Base-by-base conservation (phyloP, 2,888 invertebrate genomes). In the Cremastinae sp. region DNA sequence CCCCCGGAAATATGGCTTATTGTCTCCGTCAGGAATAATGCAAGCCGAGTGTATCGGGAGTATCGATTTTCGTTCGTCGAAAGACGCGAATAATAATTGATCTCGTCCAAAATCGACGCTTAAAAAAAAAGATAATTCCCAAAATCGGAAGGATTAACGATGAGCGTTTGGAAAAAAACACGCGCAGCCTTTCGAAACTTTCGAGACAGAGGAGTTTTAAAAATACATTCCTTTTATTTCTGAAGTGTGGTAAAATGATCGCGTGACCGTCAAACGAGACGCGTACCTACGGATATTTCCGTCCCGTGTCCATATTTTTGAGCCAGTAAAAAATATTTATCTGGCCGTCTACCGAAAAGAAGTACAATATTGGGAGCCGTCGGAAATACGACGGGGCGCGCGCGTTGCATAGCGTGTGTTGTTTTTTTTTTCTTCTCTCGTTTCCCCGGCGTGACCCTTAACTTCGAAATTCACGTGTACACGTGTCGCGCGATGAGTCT, bases 211-310 rank as follows among this genome's bases (percentile, higher is more conserved):
- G 36, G 47, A 54, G 76, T 72, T 79, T n/a, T 79, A 78, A 79
- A 79, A 79, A 78, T 79, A 79, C 53, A 66, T 62, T n/a, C 22
- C 49, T 78, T 78, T 78, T 79, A 75, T 76, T 79, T 76, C 59
- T 59, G 74, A 58, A 69, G 43, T 58, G 53, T 70, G 68, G 64
- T 49, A 74, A 75, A 74, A 41, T 28, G 70, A 66, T 78, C 78
- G 75, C 79, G 75, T 79, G 75, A 75, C 78, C 61, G 66, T 49
- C 72, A 73, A 73, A 61, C 41, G 68, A 43, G 62, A 74, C 41
- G 56, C 36, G 54, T 10, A 38, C 41, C 16, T 12, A 69, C 10
- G 20, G 61, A 38, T 72, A 75, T 74, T 66, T 65, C 22, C 28
- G 22, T 53, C 47, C 16, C 12, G 51, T 41, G 28, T 49, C 9